phyloP scores from a whole-genome alignment of 2,888 invertebrate species.

The Drosophila peninsularis region DNA sequence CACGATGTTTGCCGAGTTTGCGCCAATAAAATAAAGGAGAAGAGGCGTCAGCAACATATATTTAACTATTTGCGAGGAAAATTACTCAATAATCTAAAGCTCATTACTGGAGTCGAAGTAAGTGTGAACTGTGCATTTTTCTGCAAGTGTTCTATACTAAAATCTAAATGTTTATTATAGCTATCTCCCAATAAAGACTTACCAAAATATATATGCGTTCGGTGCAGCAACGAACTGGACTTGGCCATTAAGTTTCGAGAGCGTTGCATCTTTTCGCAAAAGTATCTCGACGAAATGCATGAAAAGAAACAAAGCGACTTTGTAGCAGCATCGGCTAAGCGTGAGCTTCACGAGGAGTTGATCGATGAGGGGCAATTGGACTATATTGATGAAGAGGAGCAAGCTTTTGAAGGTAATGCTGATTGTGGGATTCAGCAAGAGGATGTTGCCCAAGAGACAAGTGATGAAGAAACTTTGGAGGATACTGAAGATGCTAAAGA shows the following conservation, averaged over 20 bases:
- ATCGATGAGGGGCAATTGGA: slow-evolving; percentile 56
- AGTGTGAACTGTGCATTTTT: neutral
- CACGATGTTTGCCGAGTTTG: slow-evolving; percentile 58
- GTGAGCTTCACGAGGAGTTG: slow-evolving; percentile 50
- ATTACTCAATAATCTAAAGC: slow-evolving; percentile 38
- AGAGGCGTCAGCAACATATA: slow-evolving; percentile 50
- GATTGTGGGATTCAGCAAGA: neutral
- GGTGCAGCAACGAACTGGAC: slow-evolving; percentile 62
- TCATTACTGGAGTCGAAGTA: slow-evolving; percentile 69
- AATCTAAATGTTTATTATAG: slow-evolving; percentile 19
- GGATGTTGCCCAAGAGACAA: neutral
- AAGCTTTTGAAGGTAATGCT: neutral
- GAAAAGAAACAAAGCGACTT: slow-evolving; percentile 13
- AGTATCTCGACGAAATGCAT: slow-evolving; percentile 51
- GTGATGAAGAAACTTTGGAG: neutral
- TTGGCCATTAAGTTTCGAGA: slow-evolving; percentile 69
- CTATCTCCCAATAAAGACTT: slow-evolving; percentile 38
- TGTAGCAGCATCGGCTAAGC: neutral
- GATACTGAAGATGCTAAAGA: neutral
- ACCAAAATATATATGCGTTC: slow-evolving; percentile 58
- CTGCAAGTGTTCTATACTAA: neutral
- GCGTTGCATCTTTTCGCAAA: slow-evolving; percentile 69
- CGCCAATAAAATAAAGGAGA: slow-evolving; percentile 68
- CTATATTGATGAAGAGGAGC: slow-evolving; percentile 13
- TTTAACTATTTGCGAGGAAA: slow-evolving; percentile 55